Conservation (phyloP, 2,113 vertebrate species). For the Taurulus bubalis region DNA sequence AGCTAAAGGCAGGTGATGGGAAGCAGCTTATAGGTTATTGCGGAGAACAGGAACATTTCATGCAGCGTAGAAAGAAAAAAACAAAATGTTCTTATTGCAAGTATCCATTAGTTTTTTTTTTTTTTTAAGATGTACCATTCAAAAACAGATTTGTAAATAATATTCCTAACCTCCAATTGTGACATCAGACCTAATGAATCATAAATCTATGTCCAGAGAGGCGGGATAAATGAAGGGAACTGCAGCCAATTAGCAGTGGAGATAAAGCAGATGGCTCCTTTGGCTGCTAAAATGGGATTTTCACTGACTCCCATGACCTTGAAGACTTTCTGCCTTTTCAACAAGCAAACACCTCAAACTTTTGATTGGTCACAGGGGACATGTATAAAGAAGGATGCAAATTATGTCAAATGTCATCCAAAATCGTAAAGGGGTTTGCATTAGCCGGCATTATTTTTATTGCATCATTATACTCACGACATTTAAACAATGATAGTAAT, state of each 20-base stretch:
- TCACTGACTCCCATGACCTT: slow-evolving; percentile 69
- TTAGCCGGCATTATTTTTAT: neutral
- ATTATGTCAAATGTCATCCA: neutral
- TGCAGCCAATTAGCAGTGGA: slow-evolving; percentile 69
- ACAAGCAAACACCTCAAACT: slow-evolving; percentile 34
- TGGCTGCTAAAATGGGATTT: slow-evolving; percentile 76
- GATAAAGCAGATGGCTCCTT: slow-evolving; percentile 70
- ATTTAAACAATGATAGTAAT: neutral
- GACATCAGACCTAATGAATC: slow-evolving; percentile 23
- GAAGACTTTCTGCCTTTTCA: slow-evolving; percentile 45
- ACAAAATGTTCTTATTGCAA: neutral
- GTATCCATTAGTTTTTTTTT: neutral
- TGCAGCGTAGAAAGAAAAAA: slow-evolving; percentile 5
- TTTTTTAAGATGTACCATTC: neutral
- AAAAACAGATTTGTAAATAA: slow-evolving; percentile 3
- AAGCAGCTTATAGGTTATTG: slow-evolving; percentile 42
- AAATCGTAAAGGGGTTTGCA: neutral
- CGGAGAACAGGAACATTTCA: neutral
- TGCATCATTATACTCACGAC: no score
- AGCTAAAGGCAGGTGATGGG: slow-evolving; percentile 56
- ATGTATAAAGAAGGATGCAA: slow-evolving; percentile 52
- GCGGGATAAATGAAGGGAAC: slow-evolving; percentile 29
- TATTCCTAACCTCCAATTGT: neutral
- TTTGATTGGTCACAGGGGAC: slow-evolving; percentile 51
- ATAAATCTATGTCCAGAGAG: slow-evolving; percentile 33